A percentile compares a stretch with the other conserved stretches of the same genome.
Evolutionary conservation across 2,888 invertebrate species (phyloP).

Genomic region (Meghimatium bilineatum): DNA sequence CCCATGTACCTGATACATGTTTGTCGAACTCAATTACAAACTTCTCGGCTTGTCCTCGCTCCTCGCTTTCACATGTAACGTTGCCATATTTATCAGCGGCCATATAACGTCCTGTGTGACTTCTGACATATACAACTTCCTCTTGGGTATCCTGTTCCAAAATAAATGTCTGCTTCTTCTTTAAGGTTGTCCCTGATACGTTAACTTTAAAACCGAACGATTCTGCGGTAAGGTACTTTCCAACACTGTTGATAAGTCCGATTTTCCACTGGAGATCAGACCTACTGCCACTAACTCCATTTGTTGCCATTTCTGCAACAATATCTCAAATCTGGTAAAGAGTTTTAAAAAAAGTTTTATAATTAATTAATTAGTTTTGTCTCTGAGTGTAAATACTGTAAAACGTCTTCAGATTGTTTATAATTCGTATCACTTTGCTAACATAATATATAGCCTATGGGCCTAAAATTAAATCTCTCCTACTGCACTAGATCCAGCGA

Average conservation of each 20-base stretch:
- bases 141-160: constrained; percentile 81
- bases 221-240: constrained; percentile 95
- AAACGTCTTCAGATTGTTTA: neutral
- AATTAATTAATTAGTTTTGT: neutral
- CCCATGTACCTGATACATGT: constrained; percentile 86
- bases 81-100: constrained; percentile 97
- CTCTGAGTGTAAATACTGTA: neutral
- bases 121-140: constrained; percentile 88
- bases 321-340: neutral
- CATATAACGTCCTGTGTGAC: constrained; percentile 90
- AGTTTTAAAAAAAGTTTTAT: no score
- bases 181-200: constrained; percentile 93
- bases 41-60: constrained; percentile 83
- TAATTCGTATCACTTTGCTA: neutral
- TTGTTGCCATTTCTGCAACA: constrained; percentile 17
- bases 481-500: neutral
- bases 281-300: constrained; percentile 13
- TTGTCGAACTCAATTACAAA: constrained; percentile 87
- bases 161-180: constrained; percentile 95
- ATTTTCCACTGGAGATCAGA: constrained; percentile 85
- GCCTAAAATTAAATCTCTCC: neutral
- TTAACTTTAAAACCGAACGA: constrained; percentile 98
- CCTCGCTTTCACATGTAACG: constrained; percentile 86
- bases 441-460: neutral
- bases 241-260: constrained; percentile 91